Base-by-base conservation (phyloP, 2,797 vertebrate species). In the Enteromius radiatus region DNA sequence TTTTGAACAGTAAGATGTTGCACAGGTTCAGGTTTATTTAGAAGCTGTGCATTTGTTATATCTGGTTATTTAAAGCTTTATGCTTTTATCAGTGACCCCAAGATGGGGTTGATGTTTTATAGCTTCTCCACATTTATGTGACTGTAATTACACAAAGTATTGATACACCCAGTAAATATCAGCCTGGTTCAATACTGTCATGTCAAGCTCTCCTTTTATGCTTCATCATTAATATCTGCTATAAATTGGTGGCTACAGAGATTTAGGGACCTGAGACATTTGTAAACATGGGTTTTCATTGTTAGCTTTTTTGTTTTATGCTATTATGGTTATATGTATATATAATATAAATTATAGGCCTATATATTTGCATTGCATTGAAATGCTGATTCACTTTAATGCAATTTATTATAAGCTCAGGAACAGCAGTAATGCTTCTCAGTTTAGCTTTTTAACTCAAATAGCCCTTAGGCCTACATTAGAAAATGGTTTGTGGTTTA, bases 211-310 rank as follows among this genome's bases (percentile, higher is more conserved):
- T 9, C 41, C 26, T 84, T 86, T 56, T 2, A 74, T 77, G 64
- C 10, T 2, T 78, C 80, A 78, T 89, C 81, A 4, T 81, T 90
- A 82, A 83, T 73, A 8, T 86, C 38, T 63, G 45, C 65, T 63
- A 19, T 3, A 65, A 69, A 7, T 63, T 78, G 76, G 1, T n/a
- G 65, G 80, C 71, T 54, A 81, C 82, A 83, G 17, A 41, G 54
- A 82, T 52, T 69, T 71, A 21, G 56, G 23, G 41, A 28, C 21
- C 52, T 28, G 61, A 15, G 70, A 1, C 15, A 4, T 26, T 36
- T 8, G 10, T 38, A 63, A 11, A 14, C 7, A 64, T 49, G 61
- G 43, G 4, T 23, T 49, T 49, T 49, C 9, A 9, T 23, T 23
- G 21, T 56, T 23, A 11, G 52, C 3, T 54, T 28, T 28, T 54